Conservation (phyloP, 2,888 invertebrate species). For the Homarus gammarus region DNA sequence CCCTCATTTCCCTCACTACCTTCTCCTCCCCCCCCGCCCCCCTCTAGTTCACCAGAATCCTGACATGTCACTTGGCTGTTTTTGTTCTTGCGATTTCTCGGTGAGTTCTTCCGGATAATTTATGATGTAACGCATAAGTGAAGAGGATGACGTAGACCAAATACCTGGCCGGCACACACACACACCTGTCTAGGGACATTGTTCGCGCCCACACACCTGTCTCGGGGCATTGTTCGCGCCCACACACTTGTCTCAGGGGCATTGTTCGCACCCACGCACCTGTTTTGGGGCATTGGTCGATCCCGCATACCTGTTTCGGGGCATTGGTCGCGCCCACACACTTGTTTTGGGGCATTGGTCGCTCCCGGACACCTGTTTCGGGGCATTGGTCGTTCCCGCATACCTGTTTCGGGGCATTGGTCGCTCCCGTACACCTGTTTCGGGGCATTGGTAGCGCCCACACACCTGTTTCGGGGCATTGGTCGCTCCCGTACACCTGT, state of each 20-base stretch:
- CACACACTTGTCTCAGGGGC: not conserved
- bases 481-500: not conserved
- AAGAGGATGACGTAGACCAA: constrained; percentile 33
- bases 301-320: not conserved
- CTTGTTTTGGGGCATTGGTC: not conserved
- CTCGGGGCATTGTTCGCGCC: not conserved
- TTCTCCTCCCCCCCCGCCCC: not conserved
- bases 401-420: not conserved
- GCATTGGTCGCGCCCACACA: not conserved
- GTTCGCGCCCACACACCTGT: not conserved
- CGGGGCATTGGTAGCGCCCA: not conserved
- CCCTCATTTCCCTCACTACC: not conserved
- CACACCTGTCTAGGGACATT: not conserved
- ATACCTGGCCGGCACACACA: not conserved
- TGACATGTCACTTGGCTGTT: constrained; percentile 32
- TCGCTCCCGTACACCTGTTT: not conserved
- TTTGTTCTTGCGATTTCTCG: constrained; percentile 34
- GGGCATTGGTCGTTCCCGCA: not conserved
- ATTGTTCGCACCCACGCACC: not conserved
- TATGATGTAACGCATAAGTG: constrained; percentile 24
- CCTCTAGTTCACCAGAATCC: constrained; percentile 33
- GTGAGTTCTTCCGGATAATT: constrained; percentile 23
- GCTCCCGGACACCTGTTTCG: not conserved
- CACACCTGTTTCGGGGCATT: not conserved
- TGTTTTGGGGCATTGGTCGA: not conserved